Evolutionary conservation across 2,797 vertebrate species (phyloP).

Genomic region (Pseudochirops cupreus): DNA sequence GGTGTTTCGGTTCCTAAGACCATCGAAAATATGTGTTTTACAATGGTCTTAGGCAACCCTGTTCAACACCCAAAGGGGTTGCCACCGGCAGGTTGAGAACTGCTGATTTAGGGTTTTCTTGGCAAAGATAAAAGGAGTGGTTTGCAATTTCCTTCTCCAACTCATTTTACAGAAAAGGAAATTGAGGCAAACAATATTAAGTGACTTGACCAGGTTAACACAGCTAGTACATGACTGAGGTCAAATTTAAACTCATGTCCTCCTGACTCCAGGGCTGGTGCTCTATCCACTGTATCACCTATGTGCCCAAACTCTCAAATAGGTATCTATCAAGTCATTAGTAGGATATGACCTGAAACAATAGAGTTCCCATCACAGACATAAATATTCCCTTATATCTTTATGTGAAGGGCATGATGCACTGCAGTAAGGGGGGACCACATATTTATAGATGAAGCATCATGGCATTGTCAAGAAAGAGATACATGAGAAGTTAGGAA

Average conservation of each 20-base stretch:
- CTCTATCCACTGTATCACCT: background rate
- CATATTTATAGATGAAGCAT: background rate
- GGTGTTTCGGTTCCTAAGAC: too few species aligned
- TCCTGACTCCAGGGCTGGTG: background rate
- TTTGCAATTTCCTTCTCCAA: background rate
- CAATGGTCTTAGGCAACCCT: too few species aligned
- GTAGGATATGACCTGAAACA: background rate
- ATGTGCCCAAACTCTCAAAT: background rate
- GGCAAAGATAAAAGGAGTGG: background rate
- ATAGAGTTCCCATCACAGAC: background rate
- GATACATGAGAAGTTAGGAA: background rate
- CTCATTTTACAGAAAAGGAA: background rate
- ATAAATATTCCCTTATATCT: background rate
- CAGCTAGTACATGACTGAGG: background rate
- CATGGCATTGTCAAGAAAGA: background rate
- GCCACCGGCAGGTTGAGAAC: too few species aligned
- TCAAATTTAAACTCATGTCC: background rate
- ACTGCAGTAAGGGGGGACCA: background rate
- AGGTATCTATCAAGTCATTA: background rate
- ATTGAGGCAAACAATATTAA: background rate
- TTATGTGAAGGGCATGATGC: background rate
- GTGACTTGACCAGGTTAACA: background rate
- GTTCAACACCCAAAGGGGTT: too few species aligned
- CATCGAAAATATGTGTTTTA: too few species aligned
- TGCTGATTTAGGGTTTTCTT: background rate